Conservation (phyloP, 2,888 invertebrate species). For the Mesochorus sp. region DNA sequence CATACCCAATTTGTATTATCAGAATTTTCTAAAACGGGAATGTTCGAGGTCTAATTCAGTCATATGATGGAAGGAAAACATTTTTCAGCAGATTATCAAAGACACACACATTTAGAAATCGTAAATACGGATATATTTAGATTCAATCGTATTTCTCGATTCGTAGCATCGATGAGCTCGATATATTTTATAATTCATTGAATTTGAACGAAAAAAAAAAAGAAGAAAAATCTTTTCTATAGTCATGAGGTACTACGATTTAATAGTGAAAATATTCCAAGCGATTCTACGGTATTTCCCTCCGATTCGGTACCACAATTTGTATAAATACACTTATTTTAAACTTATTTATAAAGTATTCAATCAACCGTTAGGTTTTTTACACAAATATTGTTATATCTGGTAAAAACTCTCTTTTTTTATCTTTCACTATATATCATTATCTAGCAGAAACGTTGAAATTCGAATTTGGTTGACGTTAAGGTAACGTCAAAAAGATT, state of each 20-base stretch:
- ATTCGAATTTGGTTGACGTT: too few species aligned
- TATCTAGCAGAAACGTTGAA: too few species aligned
- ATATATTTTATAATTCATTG: background rate
- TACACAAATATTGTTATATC: constrained; percentile 6
- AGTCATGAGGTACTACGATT: constrained; percentile 14
- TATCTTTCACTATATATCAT: background rate
- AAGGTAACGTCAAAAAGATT: too few species aligned
- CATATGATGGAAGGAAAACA: background rate
- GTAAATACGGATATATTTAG: constrained; percentile 51
- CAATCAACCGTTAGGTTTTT: constrained; percentile 17
- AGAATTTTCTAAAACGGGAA: background rate
- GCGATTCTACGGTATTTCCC: constrained; percentile 1
- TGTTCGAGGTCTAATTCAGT: too few species aligned
- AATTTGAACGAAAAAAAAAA: constrained; percentile 31
- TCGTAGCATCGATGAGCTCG: constrained; percentile 17
- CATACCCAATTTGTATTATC: too few species aligned
- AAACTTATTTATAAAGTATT: constrained; percentile 1
- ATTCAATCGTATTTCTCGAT: constrained; percentile 6
- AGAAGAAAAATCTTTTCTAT: background rate
- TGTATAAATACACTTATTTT: constrained; percentile 24
- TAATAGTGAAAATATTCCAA: constrained; percentile 2
- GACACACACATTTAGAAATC: constrained; percentile 31
- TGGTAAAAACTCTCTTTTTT: background rate
- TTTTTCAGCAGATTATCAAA: background rate
- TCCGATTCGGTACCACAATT: constrained; percentile 5